Conservation (phyloP, 2,888 invertebrate genomes). For the Trichogramma evanescens region DNA sequence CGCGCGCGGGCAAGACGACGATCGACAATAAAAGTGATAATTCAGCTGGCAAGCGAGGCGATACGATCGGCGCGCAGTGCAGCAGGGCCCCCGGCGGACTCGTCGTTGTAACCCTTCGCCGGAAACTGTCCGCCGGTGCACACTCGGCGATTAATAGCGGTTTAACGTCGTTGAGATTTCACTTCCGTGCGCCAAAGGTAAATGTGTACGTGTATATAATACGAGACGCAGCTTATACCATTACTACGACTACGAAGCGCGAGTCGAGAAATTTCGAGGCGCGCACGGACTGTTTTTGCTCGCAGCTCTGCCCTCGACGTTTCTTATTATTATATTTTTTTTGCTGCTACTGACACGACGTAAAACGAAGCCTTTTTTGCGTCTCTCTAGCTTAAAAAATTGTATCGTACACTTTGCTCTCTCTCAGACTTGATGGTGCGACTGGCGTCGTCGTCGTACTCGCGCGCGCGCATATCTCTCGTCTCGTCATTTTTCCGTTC, state of each 20-base stretch:
- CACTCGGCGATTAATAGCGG: conserved; percentile 28
- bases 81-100: conserved; percentile 1
- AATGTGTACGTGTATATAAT: no score
- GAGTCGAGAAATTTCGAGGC: background rate
- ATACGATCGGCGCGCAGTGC: background rate
- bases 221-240: conserved; percentile 26
- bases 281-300: background rate
- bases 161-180: conserved; percentile 36
- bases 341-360: background rate
- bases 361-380: no score
- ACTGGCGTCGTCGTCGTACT: no score
- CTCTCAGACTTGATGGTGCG: no score
- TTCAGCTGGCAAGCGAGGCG: conserved; percentile 13
- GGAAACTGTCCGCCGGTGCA: background rate
- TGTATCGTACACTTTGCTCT: no score
- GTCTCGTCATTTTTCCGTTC: no score
- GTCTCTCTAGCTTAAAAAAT: no score
- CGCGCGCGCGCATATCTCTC: no score
- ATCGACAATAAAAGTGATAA: conserved; percentile 22
- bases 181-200: conserved; percentile 25
- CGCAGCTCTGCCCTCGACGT: background rate
- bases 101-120: conserved; percentile 14
- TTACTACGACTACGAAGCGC: conserved; percentile 2
- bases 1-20: conserved; percentile 2
- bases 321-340: background rate